A percentile compares a stretch with the other conserved stretches of the same genome.
These are phyloP conservation scores for Cuniculus paca DNA, from an alignment of 2,797 vertebrate genomes.

Conservation along the genomic window DNA sequence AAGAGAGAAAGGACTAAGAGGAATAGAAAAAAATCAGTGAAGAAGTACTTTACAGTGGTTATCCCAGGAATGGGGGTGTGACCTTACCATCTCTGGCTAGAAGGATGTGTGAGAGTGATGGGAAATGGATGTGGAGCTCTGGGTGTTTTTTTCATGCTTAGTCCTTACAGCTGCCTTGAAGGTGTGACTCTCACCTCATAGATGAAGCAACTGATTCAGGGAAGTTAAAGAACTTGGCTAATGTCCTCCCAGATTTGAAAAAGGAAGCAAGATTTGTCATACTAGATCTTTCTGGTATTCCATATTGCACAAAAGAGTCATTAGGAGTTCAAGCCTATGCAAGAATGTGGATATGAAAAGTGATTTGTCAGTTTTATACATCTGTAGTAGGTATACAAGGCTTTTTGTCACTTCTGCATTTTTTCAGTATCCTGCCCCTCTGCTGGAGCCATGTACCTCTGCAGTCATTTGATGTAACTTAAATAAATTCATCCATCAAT, in stretches of 20 bases:
- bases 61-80: background rate
- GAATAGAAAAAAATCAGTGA: background rate
- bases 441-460: background rate
- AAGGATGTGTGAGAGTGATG: background rate
- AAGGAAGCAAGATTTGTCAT: background rate
- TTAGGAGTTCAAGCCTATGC: background rate
- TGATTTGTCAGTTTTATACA: background rate
- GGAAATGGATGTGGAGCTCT: background rate
- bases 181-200: background rate
- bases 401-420: background rate
- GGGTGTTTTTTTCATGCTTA: background rate
- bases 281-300: background rate
- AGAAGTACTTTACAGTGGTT: background rate
- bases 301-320: background rate
- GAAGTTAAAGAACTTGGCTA: background rate
- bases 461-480: background rate
- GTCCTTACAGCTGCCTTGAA: background rate
- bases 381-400: background rate
- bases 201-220: background rate
- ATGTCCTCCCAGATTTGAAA: background rate
- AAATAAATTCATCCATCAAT: background rate
- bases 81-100: background rate
- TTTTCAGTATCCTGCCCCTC: background rate
- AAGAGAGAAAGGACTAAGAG: background rate
- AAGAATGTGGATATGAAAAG: background rate